A percentile compares a stretch with the other conserved stretches of the same genome.
Evolutionary conservation across 2,113 vertebrate species (phyloP).

Genomic region (Paedocypris sp.): DNA sequence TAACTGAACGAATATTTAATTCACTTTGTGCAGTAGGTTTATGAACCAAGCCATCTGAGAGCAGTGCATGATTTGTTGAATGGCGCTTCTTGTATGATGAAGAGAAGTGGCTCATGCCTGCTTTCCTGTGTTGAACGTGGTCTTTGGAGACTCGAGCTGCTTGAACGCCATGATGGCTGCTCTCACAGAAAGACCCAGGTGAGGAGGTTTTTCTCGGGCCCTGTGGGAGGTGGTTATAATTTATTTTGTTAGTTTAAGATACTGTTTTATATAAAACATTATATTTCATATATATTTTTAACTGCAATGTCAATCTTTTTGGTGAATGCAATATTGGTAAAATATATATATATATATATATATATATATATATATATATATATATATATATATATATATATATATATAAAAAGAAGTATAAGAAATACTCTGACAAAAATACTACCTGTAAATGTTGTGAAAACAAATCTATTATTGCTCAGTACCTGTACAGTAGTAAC

Average conservation of each 20-base stretch:
- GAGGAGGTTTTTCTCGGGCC: background rate
- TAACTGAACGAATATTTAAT: slow-evolving; percentile 32
- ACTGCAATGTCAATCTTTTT: no score
- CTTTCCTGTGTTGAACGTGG: background rate
- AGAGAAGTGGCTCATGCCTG: background rate
- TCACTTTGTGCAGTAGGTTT: slow-evolving; percentile 19
- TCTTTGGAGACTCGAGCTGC: background rate
- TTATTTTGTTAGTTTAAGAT: background rate
- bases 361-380: no score
- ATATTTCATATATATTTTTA: no score
- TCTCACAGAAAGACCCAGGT: background rate
- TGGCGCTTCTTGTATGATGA: slow-evolving; percentile 8
- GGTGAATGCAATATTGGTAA: no score
- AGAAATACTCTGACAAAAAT: no score
- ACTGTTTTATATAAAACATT: no score
- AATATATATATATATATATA: no score
- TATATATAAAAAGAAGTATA: no score
- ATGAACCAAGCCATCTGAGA: background rate
- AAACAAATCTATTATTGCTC: no score
- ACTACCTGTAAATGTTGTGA: no score
- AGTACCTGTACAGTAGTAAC: no score
- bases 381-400: no score
- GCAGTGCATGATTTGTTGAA: background rate
- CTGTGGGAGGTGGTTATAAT: background rate
- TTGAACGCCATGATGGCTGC: background rate